These are phyloP conservation scores for Corythornis cristatus DNA, from an alignment of 2,113 vertebrate species.

Conservation along the genomic window DNA sequence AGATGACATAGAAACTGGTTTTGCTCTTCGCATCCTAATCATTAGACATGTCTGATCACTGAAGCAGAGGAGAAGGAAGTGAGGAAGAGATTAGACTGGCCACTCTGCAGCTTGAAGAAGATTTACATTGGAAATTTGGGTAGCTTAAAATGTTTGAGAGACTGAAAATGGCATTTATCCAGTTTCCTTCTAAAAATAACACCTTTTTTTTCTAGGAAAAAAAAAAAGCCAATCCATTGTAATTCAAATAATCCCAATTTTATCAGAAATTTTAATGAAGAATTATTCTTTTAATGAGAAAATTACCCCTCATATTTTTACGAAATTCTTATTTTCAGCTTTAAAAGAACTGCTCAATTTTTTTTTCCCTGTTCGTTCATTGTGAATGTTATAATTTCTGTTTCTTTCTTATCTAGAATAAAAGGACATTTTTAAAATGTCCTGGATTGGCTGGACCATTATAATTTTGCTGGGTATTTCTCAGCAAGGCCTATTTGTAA, in stretches of 20 bases:
- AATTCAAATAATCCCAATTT: not conserved
- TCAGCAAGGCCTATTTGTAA: not conserved
- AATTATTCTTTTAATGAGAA: not conserved
- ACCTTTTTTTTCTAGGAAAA: not conserved
- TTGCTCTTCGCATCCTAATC: constrained; percentile 1
- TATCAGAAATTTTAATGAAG: not conserved
- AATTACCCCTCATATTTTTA: not conserved
- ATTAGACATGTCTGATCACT: not conserved
- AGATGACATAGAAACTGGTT: not conserved
- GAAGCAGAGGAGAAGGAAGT: constrained; percentile 58
- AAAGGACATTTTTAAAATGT: constrained; percentile 21
- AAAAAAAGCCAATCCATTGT: not conserved
- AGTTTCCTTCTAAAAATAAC: not conserved
- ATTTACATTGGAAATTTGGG: not conserved
- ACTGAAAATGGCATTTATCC: not conserved
- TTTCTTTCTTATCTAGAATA: constrained; percentile 1
- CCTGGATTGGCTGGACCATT: not conserved
- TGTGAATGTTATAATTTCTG: not conserved
- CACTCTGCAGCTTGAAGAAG: not conserved
- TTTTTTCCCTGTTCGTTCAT: not conserved
- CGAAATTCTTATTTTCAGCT: not conserved
- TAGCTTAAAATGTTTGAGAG: not conserved
- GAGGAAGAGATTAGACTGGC: constrained; percentile 43
- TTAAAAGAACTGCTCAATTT: not conserved
- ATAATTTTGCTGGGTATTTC: not conserved